Percentiles rank a stretch among this genome's conserved stretches.
These are phyloP conservation scores for Chlorocebus sabaeus DNA, from an alignment of 2,113 vertebrate species.

Conservation along the genomic window DNA sequence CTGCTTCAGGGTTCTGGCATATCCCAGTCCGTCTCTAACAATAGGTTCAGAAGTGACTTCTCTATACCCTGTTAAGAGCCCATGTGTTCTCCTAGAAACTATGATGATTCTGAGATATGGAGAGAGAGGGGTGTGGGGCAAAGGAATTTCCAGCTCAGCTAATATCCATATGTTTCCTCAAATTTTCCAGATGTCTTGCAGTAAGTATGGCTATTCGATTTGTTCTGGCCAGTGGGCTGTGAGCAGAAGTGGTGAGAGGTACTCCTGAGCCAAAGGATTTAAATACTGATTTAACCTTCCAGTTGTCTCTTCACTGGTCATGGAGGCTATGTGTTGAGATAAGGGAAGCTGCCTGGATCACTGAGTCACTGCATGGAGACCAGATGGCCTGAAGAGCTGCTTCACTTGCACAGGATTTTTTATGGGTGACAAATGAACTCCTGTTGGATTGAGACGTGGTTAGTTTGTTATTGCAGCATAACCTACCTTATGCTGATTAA, in stretches of 20 bases:
- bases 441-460: neutral
- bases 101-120: neutral
- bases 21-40: no score
- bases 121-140: no score
- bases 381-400: no score
- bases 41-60: neutral
- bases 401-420: neutral
- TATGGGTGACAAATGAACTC: neutral
- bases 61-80: neutral
- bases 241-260: neutral
- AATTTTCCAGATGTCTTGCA: neutral
- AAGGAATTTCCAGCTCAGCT: neutral
- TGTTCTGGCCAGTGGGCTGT: neutral
- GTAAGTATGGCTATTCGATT: neutral
- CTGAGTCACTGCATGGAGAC: neutral
- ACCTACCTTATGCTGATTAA: neutral
- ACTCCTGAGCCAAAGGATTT: neutral
- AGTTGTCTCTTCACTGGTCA: no score
- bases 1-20: neutral
- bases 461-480: neutral
- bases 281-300: neutral
- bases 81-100: neutral
- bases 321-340: neutral
- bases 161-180: fast-evolving
- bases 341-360: no score